These are phyloP conservation scores for Murina feae DNA, from an alignment of 2,113 vertebrate species.

Conservation along the genomic window DNA sequence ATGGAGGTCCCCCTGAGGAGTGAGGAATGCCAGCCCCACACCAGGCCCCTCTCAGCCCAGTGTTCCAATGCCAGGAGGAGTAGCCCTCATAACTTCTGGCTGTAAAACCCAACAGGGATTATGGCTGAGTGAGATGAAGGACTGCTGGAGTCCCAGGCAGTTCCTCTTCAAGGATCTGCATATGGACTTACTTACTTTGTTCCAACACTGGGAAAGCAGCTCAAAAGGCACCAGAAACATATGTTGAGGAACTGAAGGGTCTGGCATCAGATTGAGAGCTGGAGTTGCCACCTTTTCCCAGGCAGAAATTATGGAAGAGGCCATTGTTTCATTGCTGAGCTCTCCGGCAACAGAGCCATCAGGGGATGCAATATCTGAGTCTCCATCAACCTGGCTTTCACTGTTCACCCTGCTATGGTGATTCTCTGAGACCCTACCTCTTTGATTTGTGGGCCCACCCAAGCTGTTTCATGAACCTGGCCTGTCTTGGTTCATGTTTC, in stretches of 20 bases:
- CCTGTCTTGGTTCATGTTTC: neutral
- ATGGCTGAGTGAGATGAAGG: neutral
- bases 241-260: neutral
- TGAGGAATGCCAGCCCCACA: neutral
- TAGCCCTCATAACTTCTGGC: neutral
- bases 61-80: neutral
- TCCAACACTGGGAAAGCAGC: neutral
- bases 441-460: neutral
- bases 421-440: neutral
- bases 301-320: neutral
- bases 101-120: neutral
- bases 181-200: neutral
- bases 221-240: neutral
- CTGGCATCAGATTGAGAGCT: neutral
- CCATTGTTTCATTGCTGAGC: neutral
- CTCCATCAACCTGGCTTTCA: neutral
- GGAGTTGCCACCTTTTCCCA: neutral
- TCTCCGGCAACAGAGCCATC: neutral
- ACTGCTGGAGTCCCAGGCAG: neutral
- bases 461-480: neutral
- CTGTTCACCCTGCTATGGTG: neutral
- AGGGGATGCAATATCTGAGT: neutral
- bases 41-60: neutral
- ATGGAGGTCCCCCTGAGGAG: neutral
- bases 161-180: neutral